Evolutionary conservation across 2,113 vertebrate species (phyloP).

Genomic region (Xenotilapia caudafasciata): DNA sequence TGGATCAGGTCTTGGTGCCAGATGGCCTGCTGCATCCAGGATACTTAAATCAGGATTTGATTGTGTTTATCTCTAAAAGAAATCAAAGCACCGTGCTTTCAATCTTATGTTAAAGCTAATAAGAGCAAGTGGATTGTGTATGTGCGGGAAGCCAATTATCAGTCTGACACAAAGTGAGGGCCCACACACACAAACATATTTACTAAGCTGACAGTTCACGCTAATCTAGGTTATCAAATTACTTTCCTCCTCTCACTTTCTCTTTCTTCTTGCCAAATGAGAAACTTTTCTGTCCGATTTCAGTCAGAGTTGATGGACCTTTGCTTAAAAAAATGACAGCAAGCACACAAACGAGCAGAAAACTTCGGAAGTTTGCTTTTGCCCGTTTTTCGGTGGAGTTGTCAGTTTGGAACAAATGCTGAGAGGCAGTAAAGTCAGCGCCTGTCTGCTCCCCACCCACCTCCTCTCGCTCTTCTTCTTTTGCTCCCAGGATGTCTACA

Average conservation of each 20-base stretch:
- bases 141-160: neutral
- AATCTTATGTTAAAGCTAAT: neutral
- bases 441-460: neutral
- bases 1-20: neutral
- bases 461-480: neutral
- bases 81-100: neutral
- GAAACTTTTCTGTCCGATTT: neutral
- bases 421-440: neutral
- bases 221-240: neutral
- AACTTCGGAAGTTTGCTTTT: neutral
- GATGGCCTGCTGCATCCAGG: neutral
- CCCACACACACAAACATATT: neutral
- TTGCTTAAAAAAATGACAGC: neutral
- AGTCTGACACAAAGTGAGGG: neutral
- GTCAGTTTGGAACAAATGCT: conserved; percentile 21
- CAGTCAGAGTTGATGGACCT: neutral
- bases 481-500: neutral
- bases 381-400: conserved; percentile 17
- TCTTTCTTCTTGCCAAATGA: neutral
- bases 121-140: neutral
- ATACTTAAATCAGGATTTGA: neutral
- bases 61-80: neutral
- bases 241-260: neutral
- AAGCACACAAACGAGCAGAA: neutral
- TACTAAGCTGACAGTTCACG: neutral